These are phyloP conservation scores for Anabacerthia variegaticeps DNA, from an alignment of 2,797 vertebrate species.

Conservation along the genomic window DNA sequence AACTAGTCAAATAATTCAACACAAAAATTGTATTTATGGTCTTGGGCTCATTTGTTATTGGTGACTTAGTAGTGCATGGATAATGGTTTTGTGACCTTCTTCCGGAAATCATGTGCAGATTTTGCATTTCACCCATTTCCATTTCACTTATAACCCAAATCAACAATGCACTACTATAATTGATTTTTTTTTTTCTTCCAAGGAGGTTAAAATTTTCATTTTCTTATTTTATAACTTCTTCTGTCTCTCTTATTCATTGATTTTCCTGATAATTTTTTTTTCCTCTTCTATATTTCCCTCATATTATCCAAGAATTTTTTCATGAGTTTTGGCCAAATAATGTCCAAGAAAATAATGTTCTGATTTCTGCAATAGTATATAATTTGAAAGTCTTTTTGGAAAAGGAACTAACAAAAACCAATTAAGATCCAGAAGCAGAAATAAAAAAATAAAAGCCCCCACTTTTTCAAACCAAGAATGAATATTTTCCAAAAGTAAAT, in stretches of 20 bases:
- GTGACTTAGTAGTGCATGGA: not conserved
- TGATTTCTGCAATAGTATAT: not conserved
- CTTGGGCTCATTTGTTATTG: not conserved
- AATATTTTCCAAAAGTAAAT: not conserved
- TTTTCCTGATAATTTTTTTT: not conserved
- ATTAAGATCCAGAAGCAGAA: not conserved
- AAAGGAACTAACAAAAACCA: not conserved
- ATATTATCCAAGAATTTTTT: not conserved
- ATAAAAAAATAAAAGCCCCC: rapidly evolving
- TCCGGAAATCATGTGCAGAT: not conserved
- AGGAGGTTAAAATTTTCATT: not conserved
- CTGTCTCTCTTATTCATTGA: not conserved
- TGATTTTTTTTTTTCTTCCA: rapidly evolving
- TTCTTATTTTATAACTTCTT: not conserved
- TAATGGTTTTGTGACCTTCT: not conserved
- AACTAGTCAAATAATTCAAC: conserved; percentile 47
- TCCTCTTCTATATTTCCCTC: not conserved
- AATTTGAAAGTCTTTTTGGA: not conserved
- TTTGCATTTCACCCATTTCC: not conserved
- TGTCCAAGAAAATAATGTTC: not conserved
- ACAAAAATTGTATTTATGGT: not conserved
- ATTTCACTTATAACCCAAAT: not conserved
- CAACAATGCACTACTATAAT: not conserved
- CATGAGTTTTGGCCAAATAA: not conserved
- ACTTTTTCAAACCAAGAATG: not conserved